A percentile compares a stretch with the other conserved stretches of the same genome.
phyloP scores from a whole-genome alignment of 2,797 vertebrate genomes.

The Morus bassanus region DNA sequence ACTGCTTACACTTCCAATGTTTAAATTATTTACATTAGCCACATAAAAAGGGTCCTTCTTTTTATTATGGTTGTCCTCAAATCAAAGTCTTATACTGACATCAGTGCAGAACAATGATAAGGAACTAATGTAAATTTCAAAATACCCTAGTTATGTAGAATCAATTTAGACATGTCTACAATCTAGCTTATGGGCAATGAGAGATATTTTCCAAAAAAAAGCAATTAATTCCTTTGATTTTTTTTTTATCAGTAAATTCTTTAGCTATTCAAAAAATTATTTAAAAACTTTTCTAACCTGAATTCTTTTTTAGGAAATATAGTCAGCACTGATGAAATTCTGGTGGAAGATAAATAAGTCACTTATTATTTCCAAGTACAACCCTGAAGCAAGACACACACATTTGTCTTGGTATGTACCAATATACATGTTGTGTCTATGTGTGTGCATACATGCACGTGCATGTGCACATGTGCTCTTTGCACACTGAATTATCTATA shows the following conservation, averaged over 20 bases:
- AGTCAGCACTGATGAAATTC: neutral
- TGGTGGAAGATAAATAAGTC: neutral
- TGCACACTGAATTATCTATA: neutral
- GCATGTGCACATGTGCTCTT: neutral
- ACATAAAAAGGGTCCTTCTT: neutral
- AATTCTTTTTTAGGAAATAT: neutral
- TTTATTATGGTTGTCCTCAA: neutral
- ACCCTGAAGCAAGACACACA: neutral
- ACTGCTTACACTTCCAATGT: neutral
- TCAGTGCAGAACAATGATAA: neutral
- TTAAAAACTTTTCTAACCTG: neutral
- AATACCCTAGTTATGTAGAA: neutral
- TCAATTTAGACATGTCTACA: neutral
- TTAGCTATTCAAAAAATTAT: neutral
- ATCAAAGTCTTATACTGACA: neutral
- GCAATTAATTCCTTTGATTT: neutral
- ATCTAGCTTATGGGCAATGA: neutral
- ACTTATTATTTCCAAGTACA: neutral
- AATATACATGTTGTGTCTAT: neutral
- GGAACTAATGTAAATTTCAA: neutral
- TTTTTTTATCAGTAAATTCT: neutral
- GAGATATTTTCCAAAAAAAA: neutral
- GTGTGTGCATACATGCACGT: fast-evolving
- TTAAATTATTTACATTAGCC: neutral
- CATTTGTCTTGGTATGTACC: neutral